Conservation (phyloP, 2,113 vertebrate genomes). For the Cebidichthys violaceus region DNA sequence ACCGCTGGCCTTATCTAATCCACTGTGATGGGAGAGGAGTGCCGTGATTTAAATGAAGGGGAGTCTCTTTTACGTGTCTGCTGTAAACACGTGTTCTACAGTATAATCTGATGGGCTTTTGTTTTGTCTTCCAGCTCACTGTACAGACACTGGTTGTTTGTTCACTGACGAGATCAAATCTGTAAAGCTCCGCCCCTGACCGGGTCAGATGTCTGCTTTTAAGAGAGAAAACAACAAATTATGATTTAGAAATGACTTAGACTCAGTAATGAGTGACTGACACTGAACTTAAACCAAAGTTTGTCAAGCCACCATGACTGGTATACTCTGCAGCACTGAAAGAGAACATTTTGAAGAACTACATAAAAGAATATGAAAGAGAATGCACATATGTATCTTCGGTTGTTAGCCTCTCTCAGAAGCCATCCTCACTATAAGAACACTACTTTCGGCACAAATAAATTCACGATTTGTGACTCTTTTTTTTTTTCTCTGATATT, state of each 20-base stretch:
- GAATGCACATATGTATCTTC: not conserved
- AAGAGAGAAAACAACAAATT: not conserved
- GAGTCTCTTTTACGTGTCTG: slow-evolving; percentile 1
- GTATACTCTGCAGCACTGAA: too few relatives aligned
- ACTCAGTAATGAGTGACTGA: not conserved
- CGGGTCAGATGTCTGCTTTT: not conserved
- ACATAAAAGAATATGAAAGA: not conserved
- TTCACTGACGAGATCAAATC: not conserved
- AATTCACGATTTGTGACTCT: not conserved
- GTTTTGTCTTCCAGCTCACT: slow-evolving; percentile 2
- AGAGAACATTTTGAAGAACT: too few relatives aligned
- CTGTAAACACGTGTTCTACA: slow-evolving; percentile 12
- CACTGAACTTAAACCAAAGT: not conserved
- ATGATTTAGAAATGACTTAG: not conserved
- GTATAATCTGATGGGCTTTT: slow-evolving; percentile 1
- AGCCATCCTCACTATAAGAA: not conserved
- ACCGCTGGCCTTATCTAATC: slow-evolving; percentile 57
- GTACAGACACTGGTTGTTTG: not conserved
- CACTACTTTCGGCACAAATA: too few relatives aligned
- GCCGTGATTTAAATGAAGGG: slow-evolving; percentile 13
- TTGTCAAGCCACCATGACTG: not conserved
- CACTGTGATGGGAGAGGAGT: slow-evolving; percentile 46
- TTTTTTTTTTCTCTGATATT: too few relatives aligned
- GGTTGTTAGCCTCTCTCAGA: not conserved
- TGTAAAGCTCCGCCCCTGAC: not conserved